Evolutionary conservation across 2,888 invertebrate species (phyloP), one percentile per base, ranked within the genome.

Genomic region (Eristalis tenax): DNA sequence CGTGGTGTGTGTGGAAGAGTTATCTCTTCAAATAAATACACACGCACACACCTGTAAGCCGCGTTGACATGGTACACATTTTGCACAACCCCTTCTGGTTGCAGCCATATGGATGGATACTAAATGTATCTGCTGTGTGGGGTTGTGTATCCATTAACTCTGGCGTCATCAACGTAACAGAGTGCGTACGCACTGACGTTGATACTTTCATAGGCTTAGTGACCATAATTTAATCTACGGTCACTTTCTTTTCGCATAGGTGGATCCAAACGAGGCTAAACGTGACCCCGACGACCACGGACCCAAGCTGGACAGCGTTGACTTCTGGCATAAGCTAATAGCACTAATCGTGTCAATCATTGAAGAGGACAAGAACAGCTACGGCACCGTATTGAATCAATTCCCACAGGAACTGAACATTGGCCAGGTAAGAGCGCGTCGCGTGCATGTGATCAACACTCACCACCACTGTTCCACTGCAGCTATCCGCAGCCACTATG

Each of bases 391-490:
- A 64, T 95, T 99, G 81, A 99, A 99, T 94, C 99, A 99, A 94
- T 99, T 99, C 93, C 99, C 99, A 0, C 99, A 99, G 93, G 99
- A 99, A 93, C 94, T 99, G 84, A 99, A 99, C 94, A 99, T 99
- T 92, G 99, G 99, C 90, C 97, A 97, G 94, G 97, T 97, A 94
- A 76, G 89, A 8, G 8, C 1, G 32, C 10, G 10, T 0, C 32
- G 5, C 5, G 10, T 8, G 8, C 1, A 5, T 10, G 8, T 4
- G 6, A 8, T 5, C 8, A 32, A 10, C 1, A 32, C 88, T 57
- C 22, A 56, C 1, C 15, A 2, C n/a, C 26, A 2, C 11, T 23
- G 13, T 18, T 38, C 65, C 63, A 32, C 8, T 76, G 26, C 74
- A 99, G 96, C 94, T 99, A 74, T 99, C 99, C 75, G 99, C 99